A percentile compares a stretch with the other conserved stretches of the same genome.
These are phyloP conservation scores for Halcyon smyrnensis DNA, from an alignment of 2,797 vertebrate genomes.

Conservation along the genomic window DNA sequence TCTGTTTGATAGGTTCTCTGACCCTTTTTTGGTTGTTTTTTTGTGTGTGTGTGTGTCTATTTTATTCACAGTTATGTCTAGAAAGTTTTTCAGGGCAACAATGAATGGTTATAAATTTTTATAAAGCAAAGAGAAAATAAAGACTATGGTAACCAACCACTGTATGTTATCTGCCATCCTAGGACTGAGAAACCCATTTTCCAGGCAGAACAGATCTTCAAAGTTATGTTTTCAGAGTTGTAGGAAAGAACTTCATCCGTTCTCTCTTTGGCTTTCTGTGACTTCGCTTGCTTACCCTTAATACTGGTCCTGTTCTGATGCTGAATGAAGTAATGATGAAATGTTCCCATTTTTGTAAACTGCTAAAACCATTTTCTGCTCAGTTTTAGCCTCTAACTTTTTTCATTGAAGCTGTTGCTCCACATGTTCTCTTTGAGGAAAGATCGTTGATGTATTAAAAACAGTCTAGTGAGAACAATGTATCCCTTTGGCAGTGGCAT, in stretches of 20 bases:
- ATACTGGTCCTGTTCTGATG: background rate
- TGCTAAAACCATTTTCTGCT: background rate
- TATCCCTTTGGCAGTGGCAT: conserved; percentile 3
- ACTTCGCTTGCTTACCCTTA: background rate
- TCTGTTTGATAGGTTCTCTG: background rate
- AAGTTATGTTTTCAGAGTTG: background rate
- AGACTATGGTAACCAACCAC: background rate
- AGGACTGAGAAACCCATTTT: background rate
- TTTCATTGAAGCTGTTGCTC: background rate
- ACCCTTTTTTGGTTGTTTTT: background rate
- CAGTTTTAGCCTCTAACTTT: background rate
- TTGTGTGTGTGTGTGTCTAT: too few species aligned
- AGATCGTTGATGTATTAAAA: background rate
- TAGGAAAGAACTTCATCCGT: background rate
- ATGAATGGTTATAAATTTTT: background rate
- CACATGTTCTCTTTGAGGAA: background rate
- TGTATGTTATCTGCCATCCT: background rate
- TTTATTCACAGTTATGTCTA: background rate
- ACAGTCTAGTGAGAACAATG: background rate
- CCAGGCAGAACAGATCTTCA: background rate
- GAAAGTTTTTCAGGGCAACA: background rate
- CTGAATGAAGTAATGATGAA: background rate
- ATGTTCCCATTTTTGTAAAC: background rate
- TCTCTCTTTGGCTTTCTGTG: background rate
- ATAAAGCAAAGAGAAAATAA: background rate